These are phyloP conservation scores for Nemopilema nomurai DNA, from an alignment of 30 jellyfish, hydroid and myxozoan genomes.

Conservation along the genomic window DNA sequence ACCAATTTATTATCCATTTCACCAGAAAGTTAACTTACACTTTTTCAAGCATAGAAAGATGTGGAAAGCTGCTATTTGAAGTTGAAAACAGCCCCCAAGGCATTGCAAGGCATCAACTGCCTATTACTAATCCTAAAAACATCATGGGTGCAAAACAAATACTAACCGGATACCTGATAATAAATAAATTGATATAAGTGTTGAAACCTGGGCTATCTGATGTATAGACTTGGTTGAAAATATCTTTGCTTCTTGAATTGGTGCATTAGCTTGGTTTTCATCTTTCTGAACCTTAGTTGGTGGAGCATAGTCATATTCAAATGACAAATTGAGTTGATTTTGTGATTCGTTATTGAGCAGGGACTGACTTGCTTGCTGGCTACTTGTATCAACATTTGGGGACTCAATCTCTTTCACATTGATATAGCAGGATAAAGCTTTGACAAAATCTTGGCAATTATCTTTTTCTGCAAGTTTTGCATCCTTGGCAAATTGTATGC, in stretches of 20 bases:
- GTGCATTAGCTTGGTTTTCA: background rate
- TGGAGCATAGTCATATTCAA: slow-evolving; percentile 36
- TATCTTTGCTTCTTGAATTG: slow-evolving; percentile 38
- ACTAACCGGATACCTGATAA: background rate
- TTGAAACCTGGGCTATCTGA: slow-evolving; percentile 40
- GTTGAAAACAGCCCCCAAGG: no score
- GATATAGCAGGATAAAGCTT: slow-evolving; percentile 9
- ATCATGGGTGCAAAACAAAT: no score
- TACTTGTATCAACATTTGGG: slow-evolving; percentile 1
- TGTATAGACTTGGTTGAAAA: slow-evolving; percentile 38
- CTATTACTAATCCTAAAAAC: no score
- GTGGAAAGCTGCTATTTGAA: no score
- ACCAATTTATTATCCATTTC: no score
- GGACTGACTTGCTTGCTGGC: slow-evolving; percentile 29
- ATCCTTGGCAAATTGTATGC: slow-evolving; percentile 35
- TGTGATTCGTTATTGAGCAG: slow-evolving; percentile 25
- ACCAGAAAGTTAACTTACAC: no score
- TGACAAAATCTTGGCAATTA: slow-evolving; percentile 30
- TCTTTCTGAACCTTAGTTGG: slow-evolving; percentile 15
- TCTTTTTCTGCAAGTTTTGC: slow-evolving; percentile 2
- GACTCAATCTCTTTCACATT: slow-evolving; percentile 13
- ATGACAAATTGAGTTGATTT: slow-evolving; percentile 39
- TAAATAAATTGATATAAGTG: background rate
- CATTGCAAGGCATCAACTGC: no score
- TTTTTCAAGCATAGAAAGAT: no score